phyloP scores from a whole-genome alignment of 1,140 invertebrate genomes.

The Brachionus asplanchnoidis region DNA sequence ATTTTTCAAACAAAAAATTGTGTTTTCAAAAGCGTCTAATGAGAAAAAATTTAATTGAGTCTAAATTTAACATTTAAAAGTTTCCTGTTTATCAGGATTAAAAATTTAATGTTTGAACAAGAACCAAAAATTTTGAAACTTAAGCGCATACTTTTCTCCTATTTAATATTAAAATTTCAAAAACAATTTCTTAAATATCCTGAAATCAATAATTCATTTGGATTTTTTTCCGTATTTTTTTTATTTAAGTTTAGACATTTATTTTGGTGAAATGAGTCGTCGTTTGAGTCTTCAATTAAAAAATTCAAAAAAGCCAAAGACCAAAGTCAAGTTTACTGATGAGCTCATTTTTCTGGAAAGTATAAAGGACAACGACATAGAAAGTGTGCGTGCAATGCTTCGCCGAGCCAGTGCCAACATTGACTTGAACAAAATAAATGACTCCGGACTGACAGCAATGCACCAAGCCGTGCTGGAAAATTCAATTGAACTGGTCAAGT shows the following conservation, averaged over 20 bases:
- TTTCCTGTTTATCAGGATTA: conserved; percentile 27
- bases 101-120: not conserved
- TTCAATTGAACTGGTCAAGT: conserved; percentile 89
- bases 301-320: conserved; percentile 44
- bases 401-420: conserved; percentile 52
- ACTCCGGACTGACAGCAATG: conserved; percentile 47
- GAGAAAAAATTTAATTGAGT: not conserved
- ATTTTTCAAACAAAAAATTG: not conserved
- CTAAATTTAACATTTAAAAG: not conserved
- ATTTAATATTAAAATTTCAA: not conserved
- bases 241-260: not conserved
- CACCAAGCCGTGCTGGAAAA: conserved; percentile 75
- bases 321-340: conserved; percentile 53
- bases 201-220: not conserved
- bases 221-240: not conserved
- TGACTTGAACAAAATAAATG: conserved; percentile 53
- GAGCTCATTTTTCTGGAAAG: conserved; percentile 56
- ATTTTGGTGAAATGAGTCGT: conserved; percentile 4
- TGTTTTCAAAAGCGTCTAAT: not conserved
- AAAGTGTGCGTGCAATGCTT: conserved; percentile 51
- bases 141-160: not conserved
- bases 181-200: not conserved
- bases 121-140: not conserved
- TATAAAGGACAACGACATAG: conserved; percentile 55
- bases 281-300: conserved; percentile 36